A percentile compares a stretch with the other conserved stretches of the same genome.
phyloP scores from a whole-genome alignment of 2,113 vertebrate species.

The Catagonus wagneri region DNA sequence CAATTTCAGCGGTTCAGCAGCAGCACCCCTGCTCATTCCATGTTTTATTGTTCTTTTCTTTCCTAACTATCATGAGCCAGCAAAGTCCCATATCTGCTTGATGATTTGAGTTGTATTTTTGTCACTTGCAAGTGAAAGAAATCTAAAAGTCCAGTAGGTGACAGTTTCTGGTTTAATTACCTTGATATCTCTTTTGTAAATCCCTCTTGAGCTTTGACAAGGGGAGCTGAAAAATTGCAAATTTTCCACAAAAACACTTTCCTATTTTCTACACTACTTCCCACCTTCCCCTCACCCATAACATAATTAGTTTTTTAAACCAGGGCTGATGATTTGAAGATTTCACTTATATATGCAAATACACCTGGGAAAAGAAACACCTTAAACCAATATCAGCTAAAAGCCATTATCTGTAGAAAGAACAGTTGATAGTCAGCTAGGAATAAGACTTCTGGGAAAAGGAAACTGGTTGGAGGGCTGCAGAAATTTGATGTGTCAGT shows the following conservation, averaged over 20 bases:
- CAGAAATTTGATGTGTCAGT: background rate
- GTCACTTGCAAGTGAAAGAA: slow-evolving; percentile 53
- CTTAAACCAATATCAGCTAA: slow-evolving; percentile 36
- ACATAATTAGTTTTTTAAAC: slow-evolving; percentile 34
- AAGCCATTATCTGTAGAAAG: slow-evolving; percentile 42
- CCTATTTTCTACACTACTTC: background rate
- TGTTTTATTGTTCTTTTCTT: slow-evolving; percentile 29
- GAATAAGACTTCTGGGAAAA: slow-evolving; percentile 27
- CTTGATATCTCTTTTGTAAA: slow-evolving; percentile 35
- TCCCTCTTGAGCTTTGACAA: slow-evolving; percentile 7
- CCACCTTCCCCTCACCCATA: background rate
- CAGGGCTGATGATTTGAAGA: slow-evolving; percentile 33
- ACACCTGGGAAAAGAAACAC: slow-evolving; percentile 24
- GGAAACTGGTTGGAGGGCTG: background rate
- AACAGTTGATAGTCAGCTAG: slow-evolving; percentile 34
- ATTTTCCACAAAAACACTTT: slow-evolving; percentile 47
- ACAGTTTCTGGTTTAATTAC: slow-evolving; percentile 51
- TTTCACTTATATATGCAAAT: slow-evolving; percentile 43
- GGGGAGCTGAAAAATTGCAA: background rate
- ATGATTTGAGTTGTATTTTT: slow-evolving; percentile 51
- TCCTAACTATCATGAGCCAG: slow-evolving; percentile 29
- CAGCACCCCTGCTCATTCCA: background rate
- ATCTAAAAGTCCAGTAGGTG: slow-evolving; percentile 21
- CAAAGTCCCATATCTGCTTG: slow-evolving; percentile 18
- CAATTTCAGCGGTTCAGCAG: background rate